Conservation (phyloP, 2,113 vertebrate genomes). For the Odocoileus hemionus region DNA sequence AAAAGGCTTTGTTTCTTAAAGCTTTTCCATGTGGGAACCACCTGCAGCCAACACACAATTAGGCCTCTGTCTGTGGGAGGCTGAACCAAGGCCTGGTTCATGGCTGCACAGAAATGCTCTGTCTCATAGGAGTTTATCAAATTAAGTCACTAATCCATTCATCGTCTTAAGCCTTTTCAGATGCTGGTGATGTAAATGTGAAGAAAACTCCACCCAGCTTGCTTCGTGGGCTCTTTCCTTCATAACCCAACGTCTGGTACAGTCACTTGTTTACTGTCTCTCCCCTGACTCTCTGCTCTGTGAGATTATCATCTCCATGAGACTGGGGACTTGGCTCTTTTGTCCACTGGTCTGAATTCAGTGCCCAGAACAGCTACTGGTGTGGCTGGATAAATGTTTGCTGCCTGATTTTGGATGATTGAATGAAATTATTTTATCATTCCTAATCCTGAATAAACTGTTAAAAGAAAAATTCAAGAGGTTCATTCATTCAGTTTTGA, state of each 20-base stretch:
- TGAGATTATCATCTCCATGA: background rate
- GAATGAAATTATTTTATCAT: background rate
- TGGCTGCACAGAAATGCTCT: background rate
- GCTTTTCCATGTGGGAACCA: background rate
- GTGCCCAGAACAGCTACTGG: background rate
- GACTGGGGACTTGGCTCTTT: background rate
- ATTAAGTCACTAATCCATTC: background rate
- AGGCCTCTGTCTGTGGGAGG: background rate
- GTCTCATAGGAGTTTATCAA: background rate
- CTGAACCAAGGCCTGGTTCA: background rate
- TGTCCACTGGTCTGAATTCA: background rate
- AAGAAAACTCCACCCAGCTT: background rate
- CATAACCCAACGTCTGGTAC: fast-evolving
- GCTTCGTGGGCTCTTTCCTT: background rate
- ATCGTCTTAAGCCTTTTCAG: background rate
- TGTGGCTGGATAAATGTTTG: background rate
- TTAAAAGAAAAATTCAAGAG: background rate
- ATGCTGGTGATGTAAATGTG: background rate
- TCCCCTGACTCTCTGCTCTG: too few species aligned
- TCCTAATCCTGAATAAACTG: background rate
- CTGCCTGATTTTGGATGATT: background rate
- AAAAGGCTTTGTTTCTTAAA: background rate
- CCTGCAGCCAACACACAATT: background rate
- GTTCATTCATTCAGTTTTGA: background rate
- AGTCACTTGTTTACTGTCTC: background rate